Evolutionary conservation across 1,140 invertebrate species (phyloP).

Genomic region (Triops cancriformis): DNA sequence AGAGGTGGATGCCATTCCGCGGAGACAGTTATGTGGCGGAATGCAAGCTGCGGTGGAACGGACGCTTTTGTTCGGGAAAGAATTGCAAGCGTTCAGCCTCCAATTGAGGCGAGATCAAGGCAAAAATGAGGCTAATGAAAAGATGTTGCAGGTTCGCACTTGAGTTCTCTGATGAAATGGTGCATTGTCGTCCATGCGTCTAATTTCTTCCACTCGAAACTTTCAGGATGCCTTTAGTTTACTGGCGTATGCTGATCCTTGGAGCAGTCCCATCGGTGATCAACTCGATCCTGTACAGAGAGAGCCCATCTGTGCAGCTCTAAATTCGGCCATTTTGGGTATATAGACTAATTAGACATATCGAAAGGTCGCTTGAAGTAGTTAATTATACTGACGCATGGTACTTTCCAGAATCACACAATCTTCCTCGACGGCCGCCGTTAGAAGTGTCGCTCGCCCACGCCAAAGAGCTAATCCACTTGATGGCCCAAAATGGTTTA

Average conservation of each 20-base stretch:
- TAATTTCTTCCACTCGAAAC: slow-evolving; percentile 28
- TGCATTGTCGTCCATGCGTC: slow-evolving; percentile 12
- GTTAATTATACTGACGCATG: background rate
- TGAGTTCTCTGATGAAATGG: slow-evolving; percentile 10
- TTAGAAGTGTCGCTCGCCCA: slow-evolving; percentile 85
- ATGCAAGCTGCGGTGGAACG: slow-evolving; percentile 73
- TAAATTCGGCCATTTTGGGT: slow-evolving; percentile 96
- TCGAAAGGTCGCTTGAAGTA: background rate
- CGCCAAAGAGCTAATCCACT: slow-evolving; percentile 71
- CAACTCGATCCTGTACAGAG: slow-evolving; percentile 84
- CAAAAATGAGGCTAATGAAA: slow-evolving; percentile 76
- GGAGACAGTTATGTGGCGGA: slow-evolving; percentile 60
- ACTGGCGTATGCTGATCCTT: slow-evolving; percentile 94
- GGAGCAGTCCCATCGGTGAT: slow-evolving; percentile 90
- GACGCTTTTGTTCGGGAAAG: slow-evolving; percentile 87
- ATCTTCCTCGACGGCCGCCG: slow-evolving; percentile 76
- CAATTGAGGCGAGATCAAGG: slow-evolving; percentile 71
- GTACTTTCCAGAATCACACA: slow-evolving; percentile 67
- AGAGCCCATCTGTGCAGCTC: slow-evolving; percentile 84
- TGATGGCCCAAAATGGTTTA: slow-evolving; percentile 81
- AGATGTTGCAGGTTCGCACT: slow-evolving; percentile 58
- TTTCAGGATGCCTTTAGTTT: slow-evolving; percentile 92
- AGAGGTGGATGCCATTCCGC: slow-evolving; percentile 44
- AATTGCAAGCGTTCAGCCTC: slow-evolving; percentile 83
- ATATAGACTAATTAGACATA: slow-evolving; percentile 27